Base-by-base conservation (phyloP, 2,888 invertebrate genomes). In the Phlogophora meticulosa region DNA sequence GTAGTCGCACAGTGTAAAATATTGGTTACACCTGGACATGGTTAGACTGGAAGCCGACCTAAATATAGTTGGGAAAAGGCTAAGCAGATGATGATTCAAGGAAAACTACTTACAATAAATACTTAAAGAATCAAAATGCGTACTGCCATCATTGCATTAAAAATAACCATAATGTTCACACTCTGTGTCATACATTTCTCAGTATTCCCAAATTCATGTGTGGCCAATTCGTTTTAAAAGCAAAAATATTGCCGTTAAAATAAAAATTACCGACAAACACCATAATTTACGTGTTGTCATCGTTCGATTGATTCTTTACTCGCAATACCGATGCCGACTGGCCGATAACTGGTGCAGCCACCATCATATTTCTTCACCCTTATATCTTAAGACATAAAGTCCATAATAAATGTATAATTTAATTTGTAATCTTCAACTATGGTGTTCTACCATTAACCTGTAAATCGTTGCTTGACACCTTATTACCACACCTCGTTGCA, bases 401-500 rank as follows among this genome's bases (percentile, higher is more conserved):
- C 61, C n/a, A 67, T 43, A 7, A 52, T 42, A 51, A 72, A 17
- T 34, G 66, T 38, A 59, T 34, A 66, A n/a, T 22, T 74, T 60
- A 53, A 1, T 74, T 81, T 73, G 77, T 81, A 61, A 76, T 81
- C 86, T 61, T 84, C 89, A 87, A 84, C 85, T 90, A 90, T 87
- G 92, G 92, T 88, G 87, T 85, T 87, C 87, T 89, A 55, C 70
- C 81, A 88, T 88, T 91, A 92, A 92, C 91, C 87, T 91, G 90
- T 89, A 88, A 88, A 89, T 91, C 91, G 88, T 89, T 86, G 88
- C 83, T 89, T 91, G 91, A 92, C 93, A 94, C 91, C 89, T 92
- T 88, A 84, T 85, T 86, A 80, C 72, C 59, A 32, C 72, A 70
- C 52, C 40, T 65, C 34, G 51, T 53, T 17, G 13, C 4, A 36